Conservation (phyloP, 2,113 vertebrate species). For the Anthoscopus minutus region DNA sequence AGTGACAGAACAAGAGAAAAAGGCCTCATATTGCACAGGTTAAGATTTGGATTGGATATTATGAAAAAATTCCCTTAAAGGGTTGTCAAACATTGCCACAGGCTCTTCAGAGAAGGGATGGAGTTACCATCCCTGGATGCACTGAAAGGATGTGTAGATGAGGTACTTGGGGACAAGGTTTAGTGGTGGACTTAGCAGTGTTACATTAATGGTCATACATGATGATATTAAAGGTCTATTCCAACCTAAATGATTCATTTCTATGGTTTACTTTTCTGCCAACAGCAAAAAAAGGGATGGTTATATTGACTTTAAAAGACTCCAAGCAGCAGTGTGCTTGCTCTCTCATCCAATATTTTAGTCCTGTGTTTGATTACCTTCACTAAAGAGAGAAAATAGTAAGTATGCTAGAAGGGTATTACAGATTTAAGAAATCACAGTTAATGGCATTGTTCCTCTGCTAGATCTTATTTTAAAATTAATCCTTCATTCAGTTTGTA, state of each 20-base stretch:
- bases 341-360: neutral
- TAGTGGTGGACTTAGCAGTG: neutral
- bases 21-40: neutral
- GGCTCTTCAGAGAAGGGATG: neutral
- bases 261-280: neutral
- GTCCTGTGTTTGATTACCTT: neutral
- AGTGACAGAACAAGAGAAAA: neutral
- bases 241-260: neutral
- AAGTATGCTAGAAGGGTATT: neutral
- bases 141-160: neutral
- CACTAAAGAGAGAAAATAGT: neutral
- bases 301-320: neutral
- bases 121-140: neutral
- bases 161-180: neutral
- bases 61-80: neutral
- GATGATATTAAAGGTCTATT: neutral
- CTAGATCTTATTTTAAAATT: neutral
- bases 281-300: neutral
- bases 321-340: neutral
- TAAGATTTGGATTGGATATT: neutral
- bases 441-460: neutral
- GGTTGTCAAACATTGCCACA: neutral
- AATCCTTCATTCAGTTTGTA: neutral
- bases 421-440: neutral
- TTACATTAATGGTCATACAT: neutral